Conservation (phyloP, 2,113 vertebrate species). For the Scytalopus superciliaris region DNA sequence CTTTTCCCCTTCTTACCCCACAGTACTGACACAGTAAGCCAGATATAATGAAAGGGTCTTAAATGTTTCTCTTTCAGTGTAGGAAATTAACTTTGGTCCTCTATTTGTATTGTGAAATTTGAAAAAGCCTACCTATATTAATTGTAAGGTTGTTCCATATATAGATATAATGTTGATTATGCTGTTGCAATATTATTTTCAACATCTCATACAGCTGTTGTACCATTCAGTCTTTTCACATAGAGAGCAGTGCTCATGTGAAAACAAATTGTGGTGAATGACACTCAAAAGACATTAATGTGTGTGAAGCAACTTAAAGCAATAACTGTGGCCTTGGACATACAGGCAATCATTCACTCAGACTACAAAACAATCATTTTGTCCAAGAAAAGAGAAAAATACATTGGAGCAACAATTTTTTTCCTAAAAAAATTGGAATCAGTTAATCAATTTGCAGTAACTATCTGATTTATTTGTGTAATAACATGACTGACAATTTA, state of each 20-base stretch:
- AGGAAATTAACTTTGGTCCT: not conserved
- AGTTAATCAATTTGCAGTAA: constrained; percentile 74
- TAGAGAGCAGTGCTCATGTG: not conserved
- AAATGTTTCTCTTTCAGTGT: not conserved
- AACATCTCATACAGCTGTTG: not conserved
- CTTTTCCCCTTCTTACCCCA: not conserved
- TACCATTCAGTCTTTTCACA: not conserved
- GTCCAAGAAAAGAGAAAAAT: constrained; percentile 60
- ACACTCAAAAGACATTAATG: not conserved
- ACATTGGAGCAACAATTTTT: constrained; percentile 50
- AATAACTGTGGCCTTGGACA: constrained; percentile 54
- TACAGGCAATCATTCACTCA: constrained; percentile 30
- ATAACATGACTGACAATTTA: constrained; percentile 74
- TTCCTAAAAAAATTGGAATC: constrained; percentile 62
- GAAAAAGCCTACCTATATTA: not conserved
- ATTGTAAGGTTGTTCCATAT: not conserved
- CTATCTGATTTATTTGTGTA: constrained; percentile 73
- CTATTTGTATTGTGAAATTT: not conserved
- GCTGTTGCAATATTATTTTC: constrained; percentile 23
- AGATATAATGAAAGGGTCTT: not conserved
- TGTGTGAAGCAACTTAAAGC: constrained; percentile 1
- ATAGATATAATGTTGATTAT: constrained; percentile 11
- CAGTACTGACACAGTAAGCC: not conserved
- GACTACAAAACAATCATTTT: constrained; percentile 48
- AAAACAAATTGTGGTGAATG: constrained; percentile 25